Conservation (phyloP, 2,797 vertebrate species). For the Fratercula arctica region DNA sequence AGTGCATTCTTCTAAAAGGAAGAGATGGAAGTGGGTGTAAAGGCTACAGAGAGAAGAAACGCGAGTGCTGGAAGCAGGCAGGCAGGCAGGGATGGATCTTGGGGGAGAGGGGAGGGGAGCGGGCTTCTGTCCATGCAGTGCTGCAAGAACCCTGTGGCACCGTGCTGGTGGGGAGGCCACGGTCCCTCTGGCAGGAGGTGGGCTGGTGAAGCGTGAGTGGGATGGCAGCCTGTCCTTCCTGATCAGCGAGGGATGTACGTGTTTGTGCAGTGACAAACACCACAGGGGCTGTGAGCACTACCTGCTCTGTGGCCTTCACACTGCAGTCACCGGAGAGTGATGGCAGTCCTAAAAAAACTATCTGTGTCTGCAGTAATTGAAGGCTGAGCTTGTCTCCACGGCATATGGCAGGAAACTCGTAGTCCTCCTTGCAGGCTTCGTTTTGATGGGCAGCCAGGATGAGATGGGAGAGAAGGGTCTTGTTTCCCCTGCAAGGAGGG, state of each 20-base stretch:
- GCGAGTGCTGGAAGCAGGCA: neutral
- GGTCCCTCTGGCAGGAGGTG: neutral
- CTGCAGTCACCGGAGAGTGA: neutral
- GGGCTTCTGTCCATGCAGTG: accelerated
- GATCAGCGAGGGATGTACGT: accelerated
- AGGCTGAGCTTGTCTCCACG: neutral
- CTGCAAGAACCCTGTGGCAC: no score
- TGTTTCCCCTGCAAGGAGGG: no score
- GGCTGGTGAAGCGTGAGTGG: accelerated
- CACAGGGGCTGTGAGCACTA: accelerated
- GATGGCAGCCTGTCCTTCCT: neutral
- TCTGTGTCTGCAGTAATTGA: neutral
- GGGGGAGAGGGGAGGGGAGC: neutral
- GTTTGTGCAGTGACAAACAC: neutral
- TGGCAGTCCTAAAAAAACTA: neutral
- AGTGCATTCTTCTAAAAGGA: neutral
- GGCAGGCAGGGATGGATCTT: neutral
- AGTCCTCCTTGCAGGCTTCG: neutral
- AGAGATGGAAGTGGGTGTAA: neutral
- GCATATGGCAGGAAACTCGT: accelerated
- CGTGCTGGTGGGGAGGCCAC: accelerated
- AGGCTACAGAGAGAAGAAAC: neutral
- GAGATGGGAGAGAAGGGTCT: no score
- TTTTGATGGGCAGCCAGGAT: neutral
- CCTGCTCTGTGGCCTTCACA: neutral